Base-by-base conservation (phyloP, 2,113 vertebrate species). In the Triplophysa dalaica region DNA sequence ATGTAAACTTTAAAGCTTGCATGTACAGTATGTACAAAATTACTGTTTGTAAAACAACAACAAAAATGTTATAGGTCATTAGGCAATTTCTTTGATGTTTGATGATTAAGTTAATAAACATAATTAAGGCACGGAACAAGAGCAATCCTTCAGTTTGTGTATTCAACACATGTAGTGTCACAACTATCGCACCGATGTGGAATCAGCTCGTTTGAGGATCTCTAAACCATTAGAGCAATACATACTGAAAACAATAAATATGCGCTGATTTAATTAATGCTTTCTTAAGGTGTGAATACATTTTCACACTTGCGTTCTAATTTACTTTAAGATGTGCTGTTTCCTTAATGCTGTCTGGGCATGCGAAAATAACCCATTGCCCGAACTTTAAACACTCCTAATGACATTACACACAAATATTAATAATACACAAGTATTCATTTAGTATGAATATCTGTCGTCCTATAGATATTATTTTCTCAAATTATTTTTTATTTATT, bases 261-360 rank as follows among this genome's bases (percentile, higher is more conserved):
- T 16, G 11, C n/a, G 8, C 76, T 88, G 87, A 91, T 89, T 83
- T 29, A 87, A 89, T 89, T 86, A 88, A 22, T 84, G 74, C 22
- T 24, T 21, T 82, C 69, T 10, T 16, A 83, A 79, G 61, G 88
- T 88, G 89, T 52, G 63, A 86, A 70, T 72, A 58, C 33, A 85
- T 88, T 80, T 73, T 73, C 16, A 19, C 1, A 14, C 12, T 17
- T 9, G 2, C 19, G 24, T 33, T 64, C 67, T 69, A 41, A 78
- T 80, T 68, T 74, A 45, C 29, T 50, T 58, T 67, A 11, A 48
- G 68, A 38, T 58, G 38, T 26, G 24, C 68, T 33, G 56, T 9
- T 26, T 74, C 38, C 56, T 61, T 26, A 38, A 38, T 38, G 33
- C 33, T 38, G 33, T 5, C 33, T 38, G 33, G 33, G 5, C 6